A percentile compares a stretch with the other conserved stretches of the same genome.
Conservation (phyloP, 2,113 vertebrate species). For the Xyliphius kryptos region DNA sequence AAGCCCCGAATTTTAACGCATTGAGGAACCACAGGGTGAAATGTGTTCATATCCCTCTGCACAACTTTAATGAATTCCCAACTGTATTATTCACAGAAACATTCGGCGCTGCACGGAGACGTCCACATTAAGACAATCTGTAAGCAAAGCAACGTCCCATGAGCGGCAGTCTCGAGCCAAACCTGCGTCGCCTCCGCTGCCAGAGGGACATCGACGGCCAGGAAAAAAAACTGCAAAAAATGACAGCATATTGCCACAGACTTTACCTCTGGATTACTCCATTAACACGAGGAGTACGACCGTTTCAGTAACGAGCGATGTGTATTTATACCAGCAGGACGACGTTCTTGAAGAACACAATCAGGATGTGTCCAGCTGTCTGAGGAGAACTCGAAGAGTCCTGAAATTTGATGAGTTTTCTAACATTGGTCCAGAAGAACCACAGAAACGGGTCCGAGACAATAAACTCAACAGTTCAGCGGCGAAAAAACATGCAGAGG, state of each 20-base stretch:
- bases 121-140: background rate
- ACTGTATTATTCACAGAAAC: conserved; percentile 17
- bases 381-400: conserved; percentile 5
- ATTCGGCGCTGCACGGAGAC: conserved; percentile 19
- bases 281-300: no score
- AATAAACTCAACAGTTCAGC: background rate
- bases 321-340: no score
- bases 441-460: background rate
- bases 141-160: background rate
- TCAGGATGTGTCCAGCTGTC: background rate
- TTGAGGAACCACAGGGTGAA: no score
- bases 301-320: no score
- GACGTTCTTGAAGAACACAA: background rate
- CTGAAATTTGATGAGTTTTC: conserved; percentile 13
- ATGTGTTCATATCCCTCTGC: no score
- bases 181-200: background rate
- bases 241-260: background rate
- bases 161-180: background rate
- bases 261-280: no score
- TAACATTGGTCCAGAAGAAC: background rate
- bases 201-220: background rate
- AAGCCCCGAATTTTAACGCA: no score
- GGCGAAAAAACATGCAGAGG: background rate
- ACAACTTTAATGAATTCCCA: no score
- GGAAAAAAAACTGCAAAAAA: background rate